A percentile compares a stretch with the other conserved stretches of the same genome.
Evolutionary conservation across 2,888 invertebrate species (phyloP).

Genomic region (Heliconius ethilla): DNA sequence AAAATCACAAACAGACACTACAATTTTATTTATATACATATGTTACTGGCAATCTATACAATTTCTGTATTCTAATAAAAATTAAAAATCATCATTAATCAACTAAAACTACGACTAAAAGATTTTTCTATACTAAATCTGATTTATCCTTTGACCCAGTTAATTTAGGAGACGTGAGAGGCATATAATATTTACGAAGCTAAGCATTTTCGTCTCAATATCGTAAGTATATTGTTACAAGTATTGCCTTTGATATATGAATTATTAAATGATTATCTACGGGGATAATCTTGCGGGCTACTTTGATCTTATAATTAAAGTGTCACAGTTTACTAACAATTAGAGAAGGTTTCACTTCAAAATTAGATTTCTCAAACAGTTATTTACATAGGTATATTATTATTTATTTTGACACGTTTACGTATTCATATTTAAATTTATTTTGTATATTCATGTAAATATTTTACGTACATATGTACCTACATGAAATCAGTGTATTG

Average conservation of each 20-base stretch:
- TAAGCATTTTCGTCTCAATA: constrained; percentile 15
- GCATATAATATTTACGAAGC: constrained; percentile 19
- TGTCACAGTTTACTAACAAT: neutral
- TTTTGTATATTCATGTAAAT: no score
- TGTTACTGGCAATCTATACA: no score
- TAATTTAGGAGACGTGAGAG: constrained; percentile 3
- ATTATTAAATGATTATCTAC: constrained; percentile 25
- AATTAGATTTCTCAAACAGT: neutral
- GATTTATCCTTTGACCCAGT: constrained; percentile 16
- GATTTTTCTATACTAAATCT: neutral
- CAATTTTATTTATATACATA: no score
- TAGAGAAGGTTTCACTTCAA: neutral
- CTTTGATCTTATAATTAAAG: constrained; percentile 29
- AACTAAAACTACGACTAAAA: neutral
- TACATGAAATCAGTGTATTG: no score
- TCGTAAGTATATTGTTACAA: constrained; percentile 13
- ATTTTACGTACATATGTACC: no score
- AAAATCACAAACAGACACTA: no score
- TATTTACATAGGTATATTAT: neutral
- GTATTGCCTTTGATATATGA: constrained; percentile 27
- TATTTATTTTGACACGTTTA: neutral
- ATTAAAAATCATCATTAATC: no score
- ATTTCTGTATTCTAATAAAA: no score
- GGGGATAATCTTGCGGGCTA: constrained; percentile 23
- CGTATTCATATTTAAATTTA: no score